These are phyloP conservation scores for silkworm (Bombyx mori) DNA, from an alignment of 1,140 invertebrate genomes.

Conservation along the genomic window DNA sequence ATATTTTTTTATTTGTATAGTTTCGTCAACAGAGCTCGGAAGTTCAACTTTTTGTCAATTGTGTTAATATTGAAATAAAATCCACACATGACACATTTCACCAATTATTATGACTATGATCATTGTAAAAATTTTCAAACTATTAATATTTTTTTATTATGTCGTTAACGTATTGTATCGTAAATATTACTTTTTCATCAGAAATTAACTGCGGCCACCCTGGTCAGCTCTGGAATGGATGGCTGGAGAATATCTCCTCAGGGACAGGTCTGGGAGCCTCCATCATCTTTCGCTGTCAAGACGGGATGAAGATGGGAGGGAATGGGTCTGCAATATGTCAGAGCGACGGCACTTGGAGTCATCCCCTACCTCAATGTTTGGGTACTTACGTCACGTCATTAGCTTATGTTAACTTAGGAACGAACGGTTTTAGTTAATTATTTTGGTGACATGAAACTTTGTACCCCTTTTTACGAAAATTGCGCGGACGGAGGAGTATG, in stretches of 20 bases:
- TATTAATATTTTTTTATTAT: background rate
- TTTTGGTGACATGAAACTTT: too few relatives aligned
- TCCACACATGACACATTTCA: background rate
- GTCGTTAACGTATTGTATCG: background rate
- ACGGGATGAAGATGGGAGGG: constrained; percentile 92
- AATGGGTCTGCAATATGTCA: constrained; percentile 92
- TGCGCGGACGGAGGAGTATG: too few relatives aligned
- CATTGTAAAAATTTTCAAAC: background rate
- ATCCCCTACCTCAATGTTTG: constrained; percentile 89
- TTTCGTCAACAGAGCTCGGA: too few relatives aligned
- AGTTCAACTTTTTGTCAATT: too few relatives aligned
- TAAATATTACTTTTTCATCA: constrained; percentile 32
- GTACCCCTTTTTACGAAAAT: too few relatives aligned
- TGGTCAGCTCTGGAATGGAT: constrained; percentile 93
- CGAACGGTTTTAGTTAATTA: too few relatives aligned
- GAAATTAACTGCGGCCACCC: constrained; percentile 96
- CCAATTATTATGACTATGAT: background rate
- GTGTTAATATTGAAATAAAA: background rate
- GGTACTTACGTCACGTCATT: constrained; percentile 50
- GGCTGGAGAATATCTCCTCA: constrained; percentile 92
- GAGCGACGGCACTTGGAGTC: constrained; percentile 93
- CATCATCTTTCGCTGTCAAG: constrained; percentile 94
- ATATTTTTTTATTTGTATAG: too few relatives aligned
- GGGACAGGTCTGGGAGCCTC: constrained; percentile 92
- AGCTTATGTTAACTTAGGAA: too few relatives aligned